Evolutionary conservation across 2,888 invertebrate species (phyloP), one percentile per base, ranked within the genome.

Genomic region (Ennomos erosarius): DNA sequence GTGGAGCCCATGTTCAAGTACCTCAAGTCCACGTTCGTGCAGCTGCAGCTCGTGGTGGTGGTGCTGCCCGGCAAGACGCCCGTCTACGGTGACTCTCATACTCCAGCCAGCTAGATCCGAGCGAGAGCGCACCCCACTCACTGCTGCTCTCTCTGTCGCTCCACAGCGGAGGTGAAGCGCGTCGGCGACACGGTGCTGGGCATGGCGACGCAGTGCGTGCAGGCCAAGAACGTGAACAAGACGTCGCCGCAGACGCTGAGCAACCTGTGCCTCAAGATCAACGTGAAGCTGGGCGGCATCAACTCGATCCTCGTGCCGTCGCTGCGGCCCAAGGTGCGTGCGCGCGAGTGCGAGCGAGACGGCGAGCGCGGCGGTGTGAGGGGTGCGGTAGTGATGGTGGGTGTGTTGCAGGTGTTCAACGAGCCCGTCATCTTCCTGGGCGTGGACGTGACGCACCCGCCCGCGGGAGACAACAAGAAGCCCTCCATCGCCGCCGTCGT

Each of bases 371-470:
- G 6, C 45, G 9, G 26, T 10, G 44, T 1, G 35, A 26, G 8
- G 1, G n/a, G 46, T 12, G 11, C 34, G 10, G 33, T 36, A 37
- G 12, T 16, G 36, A 37, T 38, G 10, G 0, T 11, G 11, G 12
- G 33, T 37, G 44, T 61, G 57, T 59, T 10, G 42, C 81, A 96
- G 94, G 97, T 99, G 81, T 99, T 99, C 93, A 98, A 99, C 88
- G 99, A 99, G 92, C 99, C 99, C 44, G 99, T 99, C 67, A 99
- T 99, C 86, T 99, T 99, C 94, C 94, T 99, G 85, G 99, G 99
- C 69, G 99, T 99, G 74, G 99, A 99, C 93, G 99, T 99, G 61
- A 99, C 99, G 53, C 99, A 99, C 92, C 99, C 99, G 67, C 99
- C 99, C 60, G 99, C 99, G 45, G 99, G 99, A 68, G 99, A 99